These are phyloP conservation scores for Naja naja DNA, from an alignment of 2,113 vertebrate species.

Conservation along the genomic window DNA sequence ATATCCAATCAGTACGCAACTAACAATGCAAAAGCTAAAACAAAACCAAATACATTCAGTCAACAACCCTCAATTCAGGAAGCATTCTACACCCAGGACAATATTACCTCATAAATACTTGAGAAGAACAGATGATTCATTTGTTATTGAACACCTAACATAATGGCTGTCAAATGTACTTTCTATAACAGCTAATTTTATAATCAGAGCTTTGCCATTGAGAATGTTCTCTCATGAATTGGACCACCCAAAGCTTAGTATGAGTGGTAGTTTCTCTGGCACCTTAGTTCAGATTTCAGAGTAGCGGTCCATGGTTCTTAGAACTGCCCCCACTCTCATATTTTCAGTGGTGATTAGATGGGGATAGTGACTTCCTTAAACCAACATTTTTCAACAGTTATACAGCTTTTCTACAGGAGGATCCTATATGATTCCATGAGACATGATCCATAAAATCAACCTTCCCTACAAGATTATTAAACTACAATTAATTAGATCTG, in stretches of 20 bases:
- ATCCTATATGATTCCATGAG: background rate
- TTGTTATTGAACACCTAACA: background rate
- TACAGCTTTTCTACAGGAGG: background rate
- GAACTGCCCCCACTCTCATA: background rate
- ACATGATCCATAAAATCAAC: background rate
- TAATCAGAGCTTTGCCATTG: background rate
- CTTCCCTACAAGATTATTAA: background rate
- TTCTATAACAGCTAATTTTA: background rate
- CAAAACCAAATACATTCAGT: background rate
- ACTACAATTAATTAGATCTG: background rate
- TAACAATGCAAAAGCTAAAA: background rate
- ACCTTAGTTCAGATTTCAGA: background rate
- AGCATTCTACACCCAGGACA: background rate
- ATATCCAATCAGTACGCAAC: background rate
- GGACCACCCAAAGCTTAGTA: background rate
- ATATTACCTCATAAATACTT: background rate
- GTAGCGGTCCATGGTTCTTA: background rate
- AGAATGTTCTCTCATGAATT: background rate
- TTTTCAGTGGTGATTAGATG: background rate
- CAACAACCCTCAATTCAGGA: background rate
- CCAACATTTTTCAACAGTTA: background rate
- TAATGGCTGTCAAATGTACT: background rate
- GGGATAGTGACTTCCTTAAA: background rate
- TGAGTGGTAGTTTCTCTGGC: background rate
- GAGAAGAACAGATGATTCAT: background rate